Base-by-base conservation (phyloP, 2,888 invertebrate species). In the Leucoptera coffeella region DNA sequence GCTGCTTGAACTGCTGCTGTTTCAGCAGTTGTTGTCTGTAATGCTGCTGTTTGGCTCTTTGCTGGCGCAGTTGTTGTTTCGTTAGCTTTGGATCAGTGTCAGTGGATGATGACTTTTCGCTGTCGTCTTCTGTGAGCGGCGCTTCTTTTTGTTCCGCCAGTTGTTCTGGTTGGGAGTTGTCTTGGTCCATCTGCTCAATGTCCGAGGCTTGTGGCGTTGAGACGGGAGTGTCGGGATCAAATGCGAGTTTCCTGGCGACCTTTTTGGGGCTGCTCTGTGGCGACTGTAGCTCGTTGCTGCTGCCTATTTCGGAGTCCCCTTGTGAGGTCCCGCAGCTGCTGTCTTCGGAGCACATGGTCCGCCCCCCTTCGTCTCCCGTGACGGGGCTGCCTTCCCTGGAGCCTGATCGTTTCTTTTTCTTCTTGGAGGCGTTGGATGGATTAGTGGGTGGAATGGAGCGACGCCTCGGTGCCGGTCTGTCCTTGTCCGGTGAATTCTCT, bases 401-500 rank as follows among this genome's bases (percentile, higher is more conserved):
- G 7, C 65, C 61, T 2, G 49, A 42, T 12, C 78, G 73, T 36
- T 82, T 77, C 11, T 76, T 72, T 40, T 83, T 79, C 22, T 84
- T 75, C 33, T 83, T 82, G 1, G 78, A 74, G 22, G 78, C 78
- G 11, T 81, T 80, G 26, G 75, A 76, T 1, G 83, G 79, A 55
- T 80, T 82, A 2, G 82, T 78, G 2, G 84, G 82, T 9, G 80
- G 80, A 49, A 85, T 84, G 0, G 83, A 78, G 28, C 86, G 69
- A 37, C 86, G 64, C 22, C 86, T 69, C 1, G 86, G 86, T 1
- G 86, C 86, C 0, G 86, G 86, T 49, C 85, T 86, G 46, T 86
- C 83, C 43, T 85, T 86, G 51, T 86, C 86, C 0, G 86, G 86
- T 1, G 84, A 85, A 42, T 85, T 86, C 37, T 85, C 73, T 22